Base-by-base conservation (phyloP, 2,888 invertebrate genomes). In the Oscheius myriophilus region DNA sequence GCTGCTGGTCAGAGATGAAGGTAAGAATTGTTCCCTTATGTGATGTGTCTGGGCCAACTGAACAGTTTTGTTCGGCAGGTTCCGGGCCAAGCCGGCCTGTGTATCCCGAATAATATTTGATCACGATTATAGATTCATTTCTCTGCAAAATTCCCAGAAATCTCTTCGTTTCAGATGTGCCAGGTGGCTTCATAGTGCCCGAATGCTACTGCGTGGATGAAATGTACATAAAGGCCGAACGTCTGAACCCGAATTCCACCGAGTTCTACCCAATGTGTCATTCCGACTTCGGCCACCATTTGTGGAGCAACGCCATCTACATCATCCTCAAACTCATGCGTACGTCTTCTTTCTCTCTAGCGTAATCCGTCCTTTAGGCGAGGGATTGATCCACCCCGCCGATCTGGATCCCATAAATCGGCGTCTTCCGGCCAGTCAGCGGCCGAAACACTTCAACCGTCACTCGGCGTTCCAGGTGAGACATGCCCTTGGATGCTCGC, bases 241-340 rank as follows among this genome's bases (percentile, higher is more conserved):
- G 76, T 12, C 58, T 67, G 6, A 43, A 67, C 9, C 82, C 81
- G 11, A 80, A 82, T 59, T 71, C 76, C 1, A 83, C 83, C 25
- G 83, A 84, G n/a, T 76, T 82, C 54, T 84, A 80, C 54, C 78
- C 84, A 1, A n/a, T 82, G 33, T 79, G 75, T 67, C 85, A 77
- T 21, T 69, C 62, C 62, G 86, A 88, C 16, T 85, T 86, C 12
- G 83, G 88, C 12, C 88, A 88, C 57, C 95, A 92, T 88, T 90
- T 96, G 46, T 96, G 96, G 96, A 95, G 95, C 78, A 97, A 98
- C 89, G 92, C 97, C 0, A 90, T 98, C 89, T 96, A 95, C 88
- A 91, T 98, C 72, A 92, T 98, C 82, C 92, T 95, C 0, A 94
- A 96, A 87, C 89, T 98, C 58, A 89, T 98, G 71, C 82, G 89